Conservation (phyloP, 2,888 invertebrate genomes). For the Deroplatys truncata region DNA sequence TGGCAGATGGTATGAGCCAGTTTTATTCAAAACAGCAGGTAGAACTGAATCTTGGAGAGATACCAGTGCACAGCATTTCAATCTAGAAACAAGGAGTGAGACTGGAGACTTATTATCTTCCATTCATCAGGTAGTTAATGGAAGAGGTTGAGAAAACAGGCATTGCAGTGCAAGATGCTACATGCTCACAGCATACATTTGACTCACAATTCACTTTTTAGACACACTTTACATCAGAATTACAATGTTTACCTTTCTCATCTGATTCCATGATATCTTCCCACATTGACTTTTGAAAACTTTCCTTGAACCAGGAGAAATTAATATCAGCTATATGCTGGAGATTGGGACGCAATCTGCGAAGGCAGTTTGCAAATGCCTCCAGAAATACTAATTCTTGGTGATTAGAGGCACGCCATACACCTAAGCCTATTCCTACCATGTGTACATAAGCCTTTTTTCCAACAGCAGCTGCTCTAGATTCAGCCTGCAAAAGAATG, state of each 20-base stretch:
- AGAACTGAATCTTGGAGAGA: too few species aligned
- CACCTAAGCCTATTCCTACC: conserved; percentile 47
- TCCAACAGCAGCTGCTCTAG: conserved; percentile 48
- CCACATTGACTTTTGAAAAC: conserved; percentile 8
- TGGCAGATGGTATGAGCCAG: too few species aligned
- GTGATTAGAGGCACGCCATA: conserved; percentile 35
- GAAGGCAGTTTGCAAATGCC: conserved; percentile 35
- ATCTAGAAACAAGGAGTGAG: too few species aligned
- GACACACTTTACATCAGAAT: too few species aligned
- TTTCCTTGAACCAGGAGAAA: conserved; percentile 35
- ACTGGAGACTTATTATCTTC: too few species aligned
- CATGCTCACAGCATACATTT: too few species aligned
- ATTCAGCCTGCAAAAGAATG: conserved; percentile 45
- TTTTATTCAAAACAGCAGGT: too few species aligned
- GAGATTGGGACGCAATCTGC: conserved; percentile 31
- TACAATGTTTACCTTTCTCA: not conserved
- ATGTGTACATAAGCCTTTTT: conserved; percentile 60
- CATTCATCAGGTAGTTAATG: too few species aligned
- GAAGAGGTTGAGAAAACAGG: too few species aligned
- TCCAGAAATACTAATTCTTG: conserved; percentile 36
- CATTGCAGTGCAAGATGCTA: too few species aligned
- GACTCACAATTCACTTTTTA: too few species aligned
- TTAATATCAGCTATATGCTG: conserved; percentile 34
- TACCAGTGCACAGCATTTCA: too few species aligned
- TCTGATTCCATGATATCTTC: not conserved